A percentile compares a stretch with the other conserved stretches of the same genome.
These are phyloP conservation scores for Aphaenogaster rudis DNA, from an alignment of 1,140 invertebrate genomes.

Conservation along the genomic window DNA sequence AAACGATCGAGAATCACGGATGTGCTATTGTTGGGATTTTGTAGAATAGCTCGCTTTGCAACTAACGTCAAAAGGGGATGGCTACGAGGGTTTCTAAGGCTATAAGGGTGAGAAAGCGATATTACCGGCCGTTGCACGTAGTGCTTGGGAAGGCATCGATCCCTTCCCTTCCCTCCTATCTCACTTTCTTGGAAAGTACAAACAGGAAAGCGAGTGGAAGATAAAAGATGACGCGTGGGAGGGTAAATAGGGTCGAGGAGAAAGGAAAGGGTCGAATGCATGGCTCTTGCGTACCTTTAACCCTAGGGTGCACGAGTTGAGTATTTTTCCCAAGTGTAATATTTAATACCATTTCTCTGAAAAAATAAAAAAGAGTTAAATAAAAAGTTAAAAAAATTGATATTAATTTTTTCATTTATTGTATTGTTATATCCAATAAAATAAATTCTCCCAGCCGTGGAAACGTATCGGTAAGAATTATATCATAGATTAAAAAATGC, in stretches of 20 bases:
- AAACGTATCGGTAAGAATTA: background rate
- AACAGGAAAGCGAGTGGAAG: slow-evolving; percentile 11
- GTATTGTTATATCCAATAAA: background rate
- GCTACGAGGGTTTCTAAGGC: slow-evolving; percentile 16
- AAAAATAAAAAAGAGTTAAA: background rate
- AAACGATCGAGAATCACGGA: slow-evolving; percentile 43
- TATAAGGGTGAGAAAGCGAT: slow-evolving; percentile 49
- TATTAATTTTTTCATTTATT: background rate
- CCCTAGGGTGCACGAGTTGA: background rate
- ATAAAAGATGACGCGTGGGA: slow-evolving; percentile 36
- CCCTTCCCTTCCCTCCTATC: background rate
- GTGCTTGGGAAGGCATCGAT: slow-evolving; percentile 46
- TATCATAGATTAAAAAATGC: background rate
- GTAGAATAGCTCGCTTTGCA: slow-evolving; percentile 42
- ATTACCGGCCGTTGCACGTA: slow-evolving; percentile 54
- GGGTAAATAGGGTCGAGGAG: slow-evolving; percentile 5
- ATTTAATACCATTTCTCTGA: background rate
- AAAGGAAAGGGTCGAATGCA: background rate
- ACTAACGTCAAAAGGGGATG: slow-evolving; percentile 51
- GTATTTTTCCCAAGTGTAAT: background rate
- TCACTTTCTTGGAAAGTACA: slow-evolving; percentile 9
- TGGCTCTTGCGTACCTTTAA: slow-evolving; percentile 4
- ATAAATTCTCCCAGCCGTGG: background rate
- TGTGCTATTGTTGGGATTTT: slow-evolving; percentile 48
- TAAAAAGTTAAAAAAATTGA: background rate